Percentiles rank a stretch among this genome's conserved stretches.
Conservation (phyloP, 2,888 invertebrate genomes). For the Leptopilina myrica region DNA sequence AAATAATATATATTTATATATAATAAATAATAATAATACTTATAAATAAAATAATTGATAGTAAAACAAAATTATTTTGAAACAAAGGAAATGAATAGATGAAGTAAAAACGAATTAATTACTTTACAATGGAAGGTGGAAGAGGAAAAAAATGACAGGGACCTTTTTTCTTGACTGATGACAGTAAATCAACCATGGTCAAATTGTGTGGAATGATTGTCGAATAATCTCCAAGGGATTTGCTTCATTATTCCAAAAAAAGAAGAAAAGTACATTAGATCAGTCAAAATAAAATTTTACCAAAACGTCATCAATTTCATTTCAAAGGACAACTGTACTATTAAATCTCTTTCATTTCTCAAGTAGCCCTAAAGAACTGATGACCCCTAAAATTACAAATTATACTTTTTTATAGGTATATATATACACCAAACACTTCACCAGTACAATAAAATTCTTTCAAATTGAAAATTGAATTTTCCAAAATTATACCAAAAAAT, state of each 20-base stretch:
- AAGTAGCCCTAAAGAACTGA: not conserved
- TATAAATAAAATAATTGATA: too few relatives aligned
- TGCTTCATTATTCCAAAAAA: slow-evolving; percentile 23
- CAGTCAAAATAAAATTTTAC: slow-evolving; percentile 18
- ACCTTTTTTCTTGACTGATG: slow-evolving; percentile 4
- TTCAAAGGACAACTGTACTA: not conserved
- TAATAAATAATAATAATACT: too few relatives aligned
- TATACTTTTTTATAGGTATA: not conserved
- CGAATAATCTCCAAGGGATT: slow-evolving; percentile 25
- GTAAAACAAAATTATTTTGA: too few relatives aligned
- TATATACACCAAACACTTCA: too few relatives aligned
- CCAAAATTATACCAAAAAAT: too few relatives aligned
- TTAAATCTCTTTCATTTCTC: not conserved
- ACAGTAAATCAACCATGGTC: slow-evolving; percentile 1
- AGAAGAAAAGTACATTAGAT: not conserved
- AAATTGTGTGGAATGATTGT: slow-evolving; percentile 26
- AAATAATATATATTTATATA: too few relatives aligned
- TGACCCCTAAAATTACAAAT: slow-evolving; percentile 1
- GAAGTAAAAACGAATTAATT: too few relatives aligned
- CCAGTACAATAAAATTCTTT: too few relatives aligned
- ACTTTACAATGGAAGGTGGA: not conserved
- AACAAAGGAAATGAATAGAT: too few relatives aligned
- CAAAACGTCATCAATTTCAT: slow-evolving; percentile 15
- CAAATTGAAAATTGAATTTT: too few relatives aligned
- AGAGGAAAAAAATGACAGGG: not conserved